Evolutionary conservation across 2,888 invertebrate species (phyloP).

Genomic region (Drosophila emarginata): DNA sequence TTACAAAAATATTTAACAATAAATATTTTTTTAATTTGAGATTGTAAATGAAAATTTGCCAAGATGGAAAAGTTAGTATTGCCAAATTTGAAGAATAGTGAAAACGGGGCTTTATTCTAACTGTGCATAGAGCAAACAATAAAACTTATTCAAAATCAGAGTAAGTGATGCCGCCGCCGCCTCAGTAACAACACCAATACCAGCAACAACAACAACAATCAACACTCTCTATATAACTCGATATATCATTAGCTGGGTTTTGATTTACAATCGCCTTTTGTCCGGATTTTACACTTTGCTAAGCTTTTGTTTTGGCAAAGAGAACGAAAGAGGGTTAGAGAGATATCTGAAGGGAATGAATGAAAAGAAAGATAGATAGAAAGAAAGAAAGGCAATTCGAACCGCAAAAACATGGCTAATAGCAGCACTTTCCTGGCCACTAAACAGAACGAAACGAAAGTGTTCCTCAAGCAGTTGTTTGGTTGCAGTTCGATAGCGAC

Average conservation of each 20-base stretch:
- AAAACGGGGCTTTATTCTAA: slow-evolving; percentile 46
- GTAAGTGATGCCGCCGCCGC: slow-evolving; percentile 45
- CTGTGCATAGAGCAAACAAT: slow-evolving; percentile 60
- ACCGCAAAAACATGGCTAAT: slow-evolving; percentile 57
- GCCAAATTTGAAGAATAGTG: slow-evolving; percentile 47
- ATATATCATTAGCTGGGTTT: slow-evolving; percentile 74
- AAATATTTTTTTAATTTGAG: too few species aligned
- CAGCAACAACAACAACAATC: not conserved
- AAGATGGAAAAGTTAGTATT: not conserved
- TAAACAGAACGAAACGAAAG: slow-evolving; percentile 72
- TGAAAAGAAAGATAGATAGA: slow-evolving; percentile 9
- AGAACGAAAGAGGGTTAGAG: slow-evolving; percentile 35
- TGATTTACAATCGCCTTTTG: slow-evolving; percentile 76
- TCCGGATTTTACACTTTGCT: slow-evolving; percentile 40
- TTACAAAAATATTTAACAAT: too few species aligned
- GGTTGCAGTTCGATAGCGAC: slow-evolving; percentile 25
- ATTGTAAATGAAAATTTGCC: too few species aligned
- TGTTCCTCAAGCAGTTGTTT: slow-evolving; percentile 57
- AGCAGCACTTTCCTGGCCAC: slow-evolving; percentile 65
- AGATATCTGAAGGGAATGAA: too few species aligned
- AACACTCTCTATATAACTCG: slow-evolving; percentile 55
- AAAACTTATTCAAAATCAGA: slow-evolving; percentile 45
- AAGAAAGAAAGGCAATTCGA: slow-evolving; percentile 21
- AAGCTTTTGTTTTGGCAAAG: slow-evolving; percentile 60
- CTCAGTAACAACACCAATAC: not conserved